Evolutionary conservation across 2,113 vertebrate species (phyloP), one percentile per base, ranked within the genome.

Genomic region (Carassius gibelio): DNA sequence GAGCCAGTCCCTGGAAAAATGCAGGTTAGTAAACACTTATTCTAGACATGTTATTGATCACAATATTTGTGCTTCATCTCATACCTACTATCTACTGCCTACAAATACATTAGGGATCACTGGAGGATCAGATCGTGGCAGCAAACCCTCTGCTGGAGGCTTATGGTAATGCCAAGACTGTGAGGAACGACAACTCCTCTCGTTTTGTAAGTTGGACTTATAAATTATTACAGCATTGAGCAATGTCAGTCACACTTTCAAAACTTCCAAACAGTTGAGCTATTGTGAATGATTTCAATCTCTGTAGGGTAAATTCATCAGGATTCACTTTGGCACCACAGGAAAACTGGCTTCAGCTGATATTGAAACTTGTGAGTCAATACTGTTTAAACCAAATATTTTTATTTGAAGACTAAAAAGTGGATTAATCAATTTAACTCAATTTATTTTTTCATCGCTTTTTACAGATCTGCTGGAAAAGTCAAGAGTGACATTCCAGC

Each of bases 151-250:
- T 50, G 48, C 48, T 50, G 48, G 48, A 81, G 17, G 62, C 71
- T 26, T 86, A 75, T 69, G 81, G 95, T 78, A 96, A 95, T 0
- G 95, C 94, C 88, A 95, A 96, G 84, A 95, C 95, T 0, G 92
- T 95, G 92, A 95, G 95, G 90, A 96, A 96, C 23, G 94, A 95
- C 90, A 95, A 95, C 88, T 95, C 94, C 6, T 95, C 94, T 13
- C 93, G 93, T 66, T 95, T 95, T 87, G 94, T 95, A 80, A 94
- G 94, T 93, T 23, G 5, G 92, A 74, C 19, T 0, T 23, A 21
- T 21, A 3, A 13, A 13, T 64, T 23, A 64, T 57, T 38, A 38
- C 5, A 38, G 5, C 36, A 38, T 38, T 5, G 5, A 3, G 0
- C 2, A 4, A 38, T 4, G 0, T 38, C 36, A 38, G 5, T 38